Percentiles rank a stretch among this genome's conserved stretches.
phyloP scores from a whole-genome alignment of 2,797 vertebrate species.

The Pseudopleuronectes americanus region DNA sequence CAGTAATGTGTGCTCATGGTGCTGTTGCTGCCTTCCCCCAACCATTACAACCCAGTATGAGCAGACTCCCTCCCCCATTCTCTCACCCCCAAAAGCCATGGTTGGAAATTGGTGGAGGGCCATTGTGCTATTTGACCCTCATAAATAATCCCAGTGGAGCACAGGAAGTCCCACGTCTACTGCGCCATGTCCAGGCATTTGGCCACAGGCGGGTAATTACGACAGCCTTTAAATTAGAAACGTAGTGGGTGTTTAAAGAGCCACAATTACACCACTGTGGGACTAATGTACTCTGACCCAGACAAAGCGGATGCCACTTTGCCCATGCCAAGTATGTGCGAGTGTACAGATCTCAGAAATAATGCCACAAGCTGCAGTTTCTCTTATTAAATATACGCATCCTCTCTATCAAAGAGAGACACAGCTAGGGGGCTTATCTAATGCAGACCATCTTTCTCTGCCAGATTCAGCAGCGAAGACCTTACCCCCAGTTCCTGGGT shows the following conservation, averaged over 20 bases:
- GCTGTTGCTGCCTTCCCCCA: conserved; percentile 18
- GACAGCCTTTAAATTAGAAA: conserved; percentile 58
- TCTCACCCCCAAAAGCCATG: conserved; percentile 9
- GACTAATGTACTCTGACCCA: conserved; percentile 47
- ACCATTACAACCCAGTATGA: conserved; percentile 19
- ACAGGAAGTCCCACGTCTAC: conserved; percentile 33
- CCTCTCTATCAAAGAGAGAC: conserved; percentile 14
- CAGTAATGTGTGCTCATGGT: conserved; percentile 48
- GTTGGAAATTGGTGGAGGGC: conserved; percentile 46
- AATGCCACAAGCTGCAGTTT: conserved; percentile 40
- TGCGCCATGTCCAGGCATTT: conserved; percentile 37
- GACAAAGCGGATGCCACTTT: conserved; percentile 25
- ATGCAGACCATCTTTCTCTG: conserved; percentile 71
- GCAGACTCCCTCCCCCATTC: conserved; percentile 22
- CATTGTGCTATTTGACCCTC: conserved; percentile 52
- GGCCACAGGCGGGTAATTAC: conserved; percentile 67
- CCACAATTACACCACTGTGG: conserved; percentile 27
- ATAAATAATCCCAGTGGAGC: conserved; percentile 64
- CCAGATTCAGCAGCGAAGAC: conserved; percentile 60
- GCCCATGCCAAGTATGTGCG: background rate
- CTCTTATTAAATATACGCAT: conserved; percentile 46
- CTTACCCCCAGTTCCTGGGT: conserved; percentile 74
- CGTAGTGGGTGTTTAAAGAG: conserved; percentile 36
- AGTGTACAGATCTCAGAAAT: conserved; percentile 36
- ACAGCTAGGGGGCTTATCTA: conserved; percentile 55